Evolutionary conservation across 2,888 invertebrate species (phyloP).

Genomic region (Idaea dimidiata): DNA sequence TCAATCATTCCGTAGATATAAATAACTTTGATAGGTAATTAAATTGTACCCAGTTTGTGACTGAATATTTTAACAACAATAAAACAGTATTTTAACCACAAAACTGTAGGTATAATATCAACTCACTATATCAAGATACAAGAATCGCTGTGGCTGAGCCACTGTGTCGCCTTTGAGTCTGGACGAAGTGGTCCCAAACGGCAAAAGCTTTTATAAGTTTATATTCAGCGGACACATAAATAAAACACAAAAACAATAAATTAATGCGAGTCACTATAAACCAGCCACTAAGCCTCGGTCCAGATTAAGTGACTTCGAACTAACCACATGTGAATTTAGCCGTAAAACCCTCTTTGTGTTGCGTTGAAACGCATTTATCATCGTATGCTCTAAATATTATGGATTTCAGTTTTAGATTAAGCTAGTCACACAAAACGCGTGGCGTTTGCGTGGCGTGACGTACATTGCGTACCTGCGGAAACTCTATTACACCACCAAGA

Average conservation of each 20-base stretch:
- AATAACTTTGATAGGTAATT: neutral
- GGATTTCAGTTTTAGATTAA: neutral
- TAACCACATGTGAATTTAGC: conserved; percentile 57
- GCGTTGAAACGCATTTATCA: conserved; percentile 37
- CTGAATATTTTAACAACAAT: neutral
- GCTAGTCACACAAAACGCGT: neutral
- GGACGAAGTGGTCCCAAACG: conserved; percentile 30
- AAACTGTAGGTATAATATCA: neutral
- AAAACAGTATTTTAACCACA: neutral
- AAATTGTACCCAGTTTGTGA: neutral
- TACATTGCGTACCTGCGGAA: too few species aligned
- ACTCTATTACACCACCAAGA: too few species aligned
- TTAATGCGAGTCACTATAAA: conserved; percentile 53
- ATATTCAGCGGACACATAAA: conserved; percentile 44
- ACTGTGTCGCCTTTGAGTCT: conserved; percentile 25
- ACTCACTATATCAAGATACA: neutral
- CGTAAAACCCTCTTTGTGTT: conserved; percentile 44
- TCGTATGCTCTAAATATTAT: conserved; percentile 28
- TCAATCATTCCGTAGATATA: neutral
- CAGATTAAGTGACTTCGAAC: conserved; percentile 53
- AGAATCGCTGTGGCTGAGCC: neutral
- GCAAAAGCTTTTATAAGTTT: conserved; percentile 52
- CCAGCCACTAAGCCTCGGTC: conserved; percentile 51
- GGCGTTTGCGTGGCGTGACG: too few species aligned
- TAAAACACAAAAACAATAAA: conserved; percentile 63